Percentiles rank a stretch among this genome's conserved stretches.
These are phyloP conservation scores for Ceratosolen fusciceps DNA, from an alignment of 1,140 invertebrate genomes.

Conservation along the genomic window DNA sequence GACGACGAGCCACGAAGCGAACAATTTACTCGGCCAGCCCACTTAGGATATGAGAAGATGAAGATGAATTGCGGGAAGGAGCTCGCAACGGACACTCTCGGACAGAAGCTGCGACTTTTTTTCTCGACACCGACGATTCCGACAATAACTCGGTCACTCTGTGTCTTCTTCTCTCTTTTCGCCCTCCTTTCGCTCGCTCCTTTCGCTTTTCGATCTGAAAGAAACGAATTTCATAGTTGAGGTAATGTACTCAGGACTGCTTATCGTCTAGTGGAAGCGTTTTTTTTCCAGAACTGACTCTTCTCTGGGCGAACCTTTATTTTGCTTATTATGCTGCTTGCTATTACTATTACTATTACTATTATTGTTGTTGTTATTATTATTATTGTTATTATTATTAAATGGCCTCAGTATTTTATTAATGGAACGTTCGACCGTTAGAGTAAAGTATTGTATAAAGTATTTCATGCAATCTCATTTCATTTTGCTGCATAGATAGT, in stretches of 20 bases:
- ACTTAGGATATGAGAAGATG: conserved; percentile 20
- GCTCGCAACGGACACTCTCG: conserved; percentile 23
- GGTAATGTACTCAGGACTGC: conserved; percentile 18
- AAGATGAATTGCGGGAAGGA: conserved; percentile 26
- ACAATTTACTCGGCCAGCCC: conserved; percentile 20
- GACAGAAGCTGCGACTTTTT: conserved; percentile 39
- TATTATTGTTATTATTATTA: too few relatives aligned
- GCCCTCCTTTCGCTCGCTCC: conserved; percentile 64
- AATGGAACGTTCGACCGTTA: too few relatives aligned
- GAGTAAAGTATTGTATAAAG: too few relatives aligned
- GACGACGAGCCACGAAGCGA: background rate
- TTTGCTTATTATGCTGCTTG: too few relatives aligned
- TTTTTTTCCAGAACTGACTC: conserved; percentile 9
- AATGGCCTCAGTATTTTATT: too few relatives aligned
- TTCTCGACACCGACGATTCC: conserved; percentile 34
- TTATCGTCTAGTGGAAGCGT: background rate
- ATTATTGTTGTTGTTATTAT: too few relatives aligned
- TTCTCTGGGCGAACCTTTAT: background rate
- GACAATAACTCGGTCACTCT: conserved; percentile 63
- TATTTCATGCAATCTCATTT: too few relatives aligned
- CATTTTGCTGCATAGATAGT: too few relatives aligned
- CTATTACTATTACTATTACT: too few relatives aligned
- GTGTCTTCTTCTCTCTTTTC: conserved; percentile 64
- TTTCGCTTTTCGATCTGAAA: conserved; percentile 72
- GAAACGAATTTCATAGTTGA: conserved; percentile 61